Percentiles rank a stretch among this genome's conserved stretches.
Conservation (phyloP, 2,888 invertebrate species). For the Serrognathus titanus region DNA sequence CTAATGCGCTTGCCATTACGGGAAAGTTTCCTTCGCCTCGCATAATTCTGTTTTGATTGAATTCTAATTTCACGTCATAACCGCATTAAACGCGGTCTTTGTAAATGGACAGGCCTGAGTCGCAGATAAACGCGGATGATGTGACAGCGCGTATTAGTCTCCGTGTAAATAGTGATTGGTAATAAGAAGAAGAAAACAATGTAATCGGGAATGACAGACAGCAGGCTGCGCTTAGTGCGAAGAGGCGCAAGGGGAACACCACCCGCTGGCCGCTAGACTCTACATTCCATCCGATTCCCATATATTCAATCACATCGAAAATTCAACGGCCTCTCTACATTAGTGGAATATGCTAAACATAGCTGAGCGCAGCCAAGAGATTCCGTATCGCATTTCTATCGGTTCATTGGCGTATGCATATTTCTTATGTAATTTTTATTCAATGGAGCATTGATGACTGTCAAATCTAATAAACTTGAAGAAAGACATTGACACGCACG, state of each 20-base stretch:
- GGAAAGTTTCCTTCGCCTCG: not conserved
- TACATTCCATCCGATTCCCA: constrained; percentile 36
- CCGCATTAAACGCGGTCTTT: constrained; percentile 12
- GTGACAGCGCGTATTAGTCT: constrained; percentile 21
- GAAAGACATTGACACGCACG: too few species aligned
- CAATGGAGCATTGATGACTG: not conserved
- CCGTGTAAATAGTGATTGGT: constrained; percentile 19
- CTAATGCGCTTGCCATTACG: not conserved
- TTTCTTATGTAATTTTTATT: not conserved
- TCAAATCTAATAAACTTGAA: too few species aligned
- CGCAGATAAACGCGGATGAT: constrained; percentile 13
- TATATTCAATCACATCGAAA: constrained; percentile 27
- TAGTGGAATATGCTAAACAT: not conserved
- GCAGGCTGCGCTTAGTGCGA: constrained; percentile 11
- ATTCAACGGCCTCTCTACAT: not conserved
- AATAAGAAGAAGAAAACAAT: constrained; percentile 19
- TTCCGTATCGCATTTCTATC: not conserved
- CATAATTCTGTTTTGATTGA: constrained; percentile 18
- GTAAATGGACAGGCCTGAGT: constrained; percentile 7
- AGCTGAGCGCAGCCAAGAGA: not conserved
- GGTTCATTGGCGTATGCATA: too few species aligned
- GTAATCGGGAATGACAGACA: constrained; percentile 16
- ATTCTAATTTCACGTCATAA: constrained; percentile 12
- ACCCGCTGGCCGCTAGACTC: constrained; percentile 32
- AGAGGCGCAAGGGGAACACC: constrained; percentile 23